Evolutionary conservation across 2,888 invertebrate genomes (phyloP).

Genomic region (Arctia plantaginis): DNA sequence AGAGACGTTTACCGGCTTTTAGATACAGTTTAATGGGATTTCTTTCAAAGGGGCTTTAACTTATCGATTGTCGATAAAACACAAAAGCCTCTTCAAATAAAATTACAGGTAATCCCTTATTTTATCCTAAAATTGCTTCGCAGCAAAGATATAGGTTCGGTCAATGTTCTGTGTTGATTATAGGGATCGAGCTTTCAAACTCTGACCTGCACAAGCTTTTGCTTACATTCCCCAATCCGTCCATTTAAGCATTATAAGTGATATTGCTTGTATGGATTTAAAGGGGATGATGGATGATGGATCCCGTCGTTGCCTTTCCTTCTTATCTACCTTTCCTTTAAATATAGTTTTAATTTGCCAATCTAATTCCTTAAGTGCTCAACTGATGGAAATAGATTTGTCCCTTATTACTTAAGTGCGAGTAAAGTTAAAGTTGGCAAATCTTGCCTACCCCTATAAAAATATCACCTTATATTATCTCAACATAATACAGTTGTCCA

Average conservation of each 20-base stretch:
- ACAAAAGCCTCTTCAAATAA: constrained; percentile 39
- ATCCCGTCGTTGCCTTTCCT: too few species aligned
- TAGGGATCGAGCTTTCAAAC: not conserved
- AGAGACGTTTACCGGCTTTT: constrained; percentile 51
- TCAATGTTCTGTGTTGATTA: constrained; percentile 9
- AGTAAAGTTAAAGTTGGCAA: too few species aligned
- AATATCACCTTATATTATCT: constrained; percentile 13
- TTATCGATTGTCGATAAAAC: constrained; percentile 50
- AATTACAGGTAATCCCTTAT: constrained; percentile 52
- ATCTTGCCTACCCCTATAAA: too few species aligned
- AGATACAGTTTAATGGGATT: constrained; percentile 62
- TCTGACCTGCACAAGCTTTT: too few species aligned
- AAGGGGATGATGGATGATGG: too few species aligned
- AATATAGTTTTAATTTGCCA: not conserved
- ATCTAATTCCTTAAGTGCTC: too few species aligned
- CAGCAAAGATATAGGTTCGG: constrained; percentile 23
- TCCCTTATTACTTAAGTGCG: too few species aligned
- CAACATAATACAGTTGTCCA: not conserved
- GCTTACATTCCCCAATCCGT: too few species aligned
- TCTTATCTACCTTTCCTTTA: too few species aligned
- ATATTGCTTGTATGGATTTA: too few species aligned
- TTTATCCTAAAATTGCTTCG: constrained; percentile 34
- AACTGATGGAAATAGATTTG: too few species aligned
- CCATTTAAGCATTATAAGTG: too few species aligned
- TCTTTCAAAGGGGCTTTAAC: constrained; percentile 55